Conservation (phyloP, 2,888 invertebrate species). For the Nomada fabriciana region DNA sequence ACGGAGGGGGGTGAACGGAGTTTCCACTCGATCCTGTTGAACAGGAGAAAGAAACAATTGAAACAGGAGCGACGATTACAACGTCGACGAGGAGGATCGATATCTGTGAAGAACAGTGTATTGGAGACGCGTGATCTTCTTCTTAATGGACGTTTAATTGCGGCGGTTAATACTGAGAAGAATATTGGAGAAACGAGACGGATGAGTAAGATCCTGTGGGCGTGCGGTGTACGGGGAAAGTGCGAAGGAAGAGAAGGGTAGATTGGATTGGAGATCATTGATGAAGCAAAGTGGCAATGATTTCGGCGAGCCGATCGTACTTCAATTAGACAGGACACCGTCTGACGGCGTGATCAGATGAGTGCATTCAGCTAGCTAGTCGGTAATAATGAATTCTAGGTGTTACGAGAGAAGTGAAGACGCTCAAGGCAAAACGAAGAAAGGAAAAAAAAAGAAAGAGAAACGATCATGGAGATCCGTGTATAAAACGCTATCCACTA, state of each 20-base stretch:
- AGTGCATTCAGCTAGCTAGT: conserved; percentile 62
- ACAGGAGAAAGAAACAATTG: neutral
- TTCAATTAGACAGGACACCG: conserved; percentile 50
- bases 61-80: conserved; percentile 1
- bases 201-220: too few species aligned
- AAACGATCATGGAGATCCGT: conserved; percentile 72
- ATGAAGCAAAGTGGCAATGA: too few species aligned
- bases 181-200: too few species aligned
- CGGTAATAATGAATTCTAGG: conserved; percentile 68
- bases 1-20: conserved; percentile 67
- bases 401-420: conserved; percentile 49
- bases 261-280: too few species aligned
- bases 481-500: conserved; percentile 76
- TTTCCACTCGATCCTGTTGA: conserved; percentile 17
- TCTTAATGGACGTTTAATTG: too few species aligned
- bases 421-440: conserved; percentile 58
- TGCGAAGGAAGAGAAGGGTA: neutral
- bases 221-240: too few species aligned
- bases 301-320: conserved; percentile 40
- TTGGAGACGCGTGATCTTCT: too few species aligned
- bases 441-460: neutral
- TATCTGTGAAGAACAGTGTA: too few species aligned
- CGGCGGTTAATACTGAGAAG: too few species aligned
- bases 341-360: conserved; percentile 47
- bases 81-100: conserved; percentile 21